Percentiles rank a stretch among this genome's conserved stretches.
Evolutionary conservation across 2,797 vertebrate genomes (phyloP).

Genomic region (Synanceia verrucosa): DNA sequence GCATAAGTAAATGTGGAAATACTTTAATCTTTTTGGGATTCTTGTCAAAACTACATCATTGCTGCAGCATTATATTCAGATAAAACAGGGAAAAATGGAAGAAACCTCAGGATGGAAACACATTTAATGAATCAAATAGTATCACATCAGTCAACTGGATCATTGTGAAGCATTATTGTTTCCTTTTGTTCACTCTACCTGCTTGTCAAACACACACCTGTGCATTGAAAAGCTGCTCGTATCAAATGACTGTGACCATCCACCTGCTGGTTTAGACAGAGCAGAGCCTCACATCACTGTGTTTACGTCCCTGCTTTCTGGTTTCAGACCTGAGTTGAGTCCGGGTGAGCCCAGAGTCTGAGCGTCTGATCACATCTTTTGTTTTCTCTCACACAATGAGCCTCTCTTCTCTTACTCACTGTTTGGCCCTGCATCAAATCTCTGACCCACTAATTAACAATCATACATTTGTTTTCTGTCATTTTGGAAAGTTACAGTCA

Average conservation of each 20-base stretch:
- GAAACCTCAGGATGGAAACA: too few relatives aligned
- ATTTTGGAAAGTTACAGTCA: slow-evolving; percentile 61
- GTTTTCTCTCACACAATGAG: slow-evolving; percentile 74
- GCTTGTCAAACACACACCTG: neutral
- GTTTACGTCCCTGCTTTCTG: neutral
- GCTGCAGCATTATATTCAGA: too few relatives aligned
- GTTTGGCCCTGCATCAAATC: slow-evolving; percentile 72
- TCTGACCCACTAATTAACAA: slow-evolving; percentile 79
- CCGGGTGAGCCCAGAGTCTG: slow-evolving; percentile 31
- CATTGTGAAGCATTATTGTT: too few relatives aligned
- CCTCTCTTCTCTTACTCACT: slow-evolving; percentile 67
- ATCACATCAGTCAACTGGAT: too few relatives aligned
- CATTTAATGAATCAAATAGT: too few relatives aligned
- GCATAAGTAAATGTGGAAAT: too few relatives aligned
- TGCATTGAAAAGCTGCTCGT: neutral
- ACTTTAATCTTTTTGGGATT: too few relatives aligned
- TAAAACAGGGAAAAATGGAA: too few relatives aligned
- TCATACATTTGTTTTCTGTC: slow-evolving; percentile 71
- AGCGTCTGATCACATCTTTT: slow-evolving; percentile 67
- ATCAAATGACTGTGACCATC: neutral
- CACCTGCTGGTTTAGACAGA: too few relatives aligned
- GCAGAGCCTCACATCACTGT: slow-evolving; percentile 2
- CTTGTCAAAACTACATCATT: too few relatives aligned
- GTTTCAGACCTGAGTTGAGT: neutral
- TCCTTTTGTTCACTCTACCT: neutral